A percentile compares a stretch with the other conserved stretches of the same genome.
These are phyloP conservation scores for Microplitis mediator DNA, from an alignment of 1,140 invertebrate species.

Conservation along the genomic window DNA sequence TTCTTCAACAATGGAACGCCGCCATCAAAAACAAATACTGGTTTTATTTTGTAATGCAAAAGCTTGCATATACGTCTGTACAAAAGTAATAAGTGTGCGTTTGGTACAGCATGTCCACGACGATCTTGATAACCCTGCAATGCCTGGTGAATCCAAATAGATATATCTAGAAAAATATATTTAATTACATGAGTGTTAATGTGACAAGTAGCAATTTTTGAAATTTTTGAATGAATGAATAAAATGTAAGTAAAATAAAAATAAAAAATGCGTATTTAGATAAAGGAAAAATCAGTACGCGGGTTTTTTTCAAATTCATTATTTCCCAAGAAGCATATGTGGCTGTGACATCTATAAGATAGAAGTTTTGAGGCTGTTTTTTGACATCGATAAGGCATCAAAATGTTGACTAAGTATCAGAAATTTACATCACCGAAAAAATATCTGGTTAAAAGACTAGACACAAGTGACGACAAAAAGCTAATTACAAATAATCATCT, in stretches of 20 bases:
- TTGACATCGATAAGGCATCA: no score
- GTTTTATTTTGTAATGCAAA: constrained; percentile 93
- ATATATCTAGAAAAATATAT: constrained; percentile 78
- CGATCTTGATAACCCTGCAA: constrained; percentile 92
- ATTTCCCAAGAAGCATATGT: no score
- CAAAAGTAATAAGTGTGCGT: constrained; percentile 91
- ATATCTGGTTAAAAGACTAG: no score
- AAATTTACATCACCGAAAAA: no score
- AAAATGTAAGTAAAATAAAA: neutral
- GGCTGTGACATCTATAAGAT: no score
- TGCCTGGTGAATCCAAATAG: constrained; percentile 98
- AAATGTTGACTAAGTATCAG: no score
- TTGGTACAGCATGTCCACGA: constrained; percentile 78
- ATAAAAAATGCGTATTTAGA: no score
- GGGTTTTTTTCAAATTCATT: no score
- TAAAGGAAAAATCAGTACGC: no score
- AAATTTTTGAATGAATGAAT: neutral
- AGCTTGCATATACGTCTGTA: constrained; percentile 96
- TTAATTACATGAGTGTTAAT: constrained; percentile 10
- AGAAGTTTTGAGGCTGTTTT: no score
- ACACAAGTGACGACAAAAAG: no score
- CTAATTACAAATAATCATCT: no score
- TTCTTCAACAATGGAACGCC: constrained; percentile 88
- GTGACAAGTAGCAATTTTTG: neutral
- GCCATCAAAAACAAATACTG: constrained; percentile 99